phyloP scores from a whole-genome alignment of 2,888 invertebrate species.

The Junonia oenone region DNA sequence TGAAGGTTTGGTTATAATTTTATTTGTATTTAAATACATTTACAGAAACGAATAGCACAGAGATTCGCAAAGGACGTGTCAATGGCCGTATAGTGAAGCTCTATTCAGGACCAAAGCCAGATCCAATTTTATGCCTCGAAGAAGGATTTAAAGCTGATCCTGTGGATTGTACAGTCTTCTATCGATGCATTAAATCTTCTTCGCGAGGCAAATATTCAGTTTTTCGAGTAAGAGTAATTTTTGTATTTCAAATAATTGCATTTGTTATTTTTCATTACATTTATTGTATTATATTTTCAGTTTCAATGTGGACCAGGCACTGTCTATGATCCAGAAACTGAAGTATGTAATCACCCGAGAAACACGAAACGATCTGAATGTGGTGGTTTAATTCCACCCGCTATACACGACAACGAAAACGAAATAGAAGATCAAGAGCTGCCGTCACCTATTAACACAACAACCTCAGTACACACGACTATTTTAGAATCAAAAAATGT shows the following conservation, averaged over 20 bases:
- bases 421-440: slow-evolving; percentile 62
- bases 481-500: slow-evolving; percentile 17
- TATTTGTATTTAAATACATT: not conserved
- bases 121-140: slow-evolving; percentile 76
- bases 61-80: slow-evolving; percentile 29
- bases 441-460: slow-evolving; percentile 53
- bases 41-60: slow-evolving; percentile 25
- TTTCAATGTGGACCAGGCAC: slow-evolving; percentile 88
- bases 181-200: slow-evolving; percentile 84
- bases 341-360: slow-evolving; percentile 85
- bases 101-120: slow-evolving; percentile 54
- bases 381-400: slow-evolving; percentile 46
- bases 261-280: not conserved
- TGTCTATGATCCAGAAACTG: slow-evolving; percentile 84
- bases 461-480: slow-evolving; percentile 34
- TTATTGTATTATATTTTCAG: slow-evolving; percentile 37
- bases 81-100: slow-evolving; percentile 57
- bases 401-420: slow-evolving; percentile 54
- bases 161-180: slow-evolving; percentile 86
- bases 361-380: slow-evolving; percentile 85
- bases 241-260: not conserved
- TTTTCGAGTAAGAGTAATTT: slow-evolving; percentile 60
- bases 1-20: not conserved
- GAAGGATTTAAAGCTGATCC: slow-evolving; percentile 87
- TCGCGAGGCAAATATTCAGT: slow-evolving; percentile 75